Conservation (phyloP, 2,888 invertebrate genomes). For the Drosophila peninsularis region DNA sequence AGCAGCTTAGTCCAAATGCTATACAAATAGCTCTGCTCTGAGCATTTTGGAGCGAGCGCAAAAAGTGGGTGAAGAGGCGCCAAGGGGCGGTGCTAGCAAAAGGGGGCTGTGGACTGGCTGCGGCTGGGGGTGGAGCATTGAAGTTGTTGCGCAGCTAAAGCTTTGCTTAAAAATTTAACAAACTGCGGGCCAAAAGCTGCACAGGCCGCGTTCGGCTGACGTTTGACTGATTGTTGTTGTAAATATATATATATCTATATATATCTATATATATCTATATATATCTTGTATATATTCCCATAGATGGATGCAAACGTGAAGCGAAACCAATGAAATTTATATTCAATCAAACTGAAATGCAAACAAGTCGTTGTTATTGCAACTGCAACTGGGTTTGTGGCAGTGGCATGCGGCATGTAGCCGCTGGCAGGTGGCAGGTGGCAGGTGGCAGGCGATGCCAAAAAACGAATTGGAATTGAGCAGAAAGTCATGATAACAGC, state of each 20-base stretch:
- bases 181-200: conserved; percentile 74
- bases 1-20: conserved; percentile 53
- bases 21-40: conserved; percentile 48
- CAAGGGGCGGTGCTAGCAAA: too few species aligned
- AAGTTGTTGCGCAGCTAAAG: conserved; percentile 46
- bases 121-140: conserved; percentile 1
- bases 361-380: conserved; percentile 57
- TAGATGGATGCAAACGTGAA: conserved; percentile 31
- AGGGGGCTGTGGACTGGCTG: not conserved
- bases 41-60: conserved; percentile 10
- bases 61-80: too few species aligned
- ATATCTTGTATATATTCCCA: conserved; percentile 47
- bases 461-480: conserved; percentile 66
- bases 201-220: conserved; percentile 70
- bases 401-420: conserved; percentile 11
- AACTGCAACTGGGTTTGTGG: conserved; percentile 5
- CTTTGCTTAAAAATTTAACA: conserved; percentile 76
- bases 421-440: conserved; percentile 11
- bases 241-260: conserved; percentile 21
- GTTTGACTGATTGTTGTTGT: conserved; percentile 53
- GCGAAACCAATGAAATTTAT: conserved; percentile 67
- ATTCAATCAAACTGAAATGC: conserved; percentile 78
- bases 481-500: conserved; percentile 70
- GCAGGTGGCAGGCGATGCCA: conserved; percentile 17
- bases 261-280: conserved; percentile 52